phyloP scores from a whole-genome alignment of 2,113 vertebrate genomes.

The Pogonocichla stellata region DNA sequence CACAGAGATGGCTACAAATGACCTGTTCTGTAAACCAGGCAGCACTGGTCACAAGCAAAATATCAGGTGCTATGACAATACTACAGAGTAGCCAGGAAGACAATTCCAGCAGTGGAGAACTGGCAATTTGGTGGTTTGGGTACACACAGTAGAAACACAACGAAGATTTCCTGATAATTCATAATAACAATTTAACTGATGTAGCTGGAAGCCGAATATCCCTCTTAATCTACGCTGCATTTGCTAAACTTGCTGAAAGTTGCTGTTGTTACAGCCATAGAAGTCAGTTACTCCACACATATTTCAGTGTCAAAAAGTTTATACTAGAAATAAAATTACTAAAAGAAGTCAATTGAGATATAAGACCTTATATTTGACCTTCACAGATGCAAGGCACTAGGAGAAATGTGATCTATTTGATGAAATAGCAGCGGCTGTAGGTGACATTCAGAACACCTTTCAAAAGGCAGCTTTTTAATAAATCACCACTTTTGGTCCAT shows the following conservation, averaged over 20 bases:
- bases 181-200: not conserved
- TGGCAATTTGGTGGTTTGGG: not conserved
- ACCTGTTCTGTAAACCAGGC: not conserved
- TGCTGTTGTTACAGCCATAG: not conserved
- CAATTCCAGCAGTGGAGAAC: not conserved
- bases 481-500: constrained; percentile 35
- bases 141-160: not conserved
- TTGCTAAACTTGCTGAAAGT: not conserved
- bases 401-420: not conserved
- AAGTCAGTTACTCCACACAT: not conserved
- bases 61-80: not conserved
- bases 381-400: not conserved
- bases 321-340: not conserved
- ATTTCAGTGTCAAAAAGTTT: not conserved
- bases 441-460: constrained; percentile 48
- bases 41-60: not conserved
- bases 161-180: not conserved
- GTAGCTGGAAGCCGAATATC: not conserved
- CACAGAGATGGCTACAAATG: not conserved
- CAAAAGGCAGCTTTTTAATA: constrained; percentile 46
- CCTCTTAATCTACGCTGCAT: not conserved
- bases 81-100: not conserved
- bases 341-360: not conserved
- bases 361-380: not conserved
- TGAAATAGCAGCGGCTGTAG: not conserved